Evolutionary conservation across 2,113 vertebrate species (phyloP).

Genomic region (Puma concolor): DNA sequence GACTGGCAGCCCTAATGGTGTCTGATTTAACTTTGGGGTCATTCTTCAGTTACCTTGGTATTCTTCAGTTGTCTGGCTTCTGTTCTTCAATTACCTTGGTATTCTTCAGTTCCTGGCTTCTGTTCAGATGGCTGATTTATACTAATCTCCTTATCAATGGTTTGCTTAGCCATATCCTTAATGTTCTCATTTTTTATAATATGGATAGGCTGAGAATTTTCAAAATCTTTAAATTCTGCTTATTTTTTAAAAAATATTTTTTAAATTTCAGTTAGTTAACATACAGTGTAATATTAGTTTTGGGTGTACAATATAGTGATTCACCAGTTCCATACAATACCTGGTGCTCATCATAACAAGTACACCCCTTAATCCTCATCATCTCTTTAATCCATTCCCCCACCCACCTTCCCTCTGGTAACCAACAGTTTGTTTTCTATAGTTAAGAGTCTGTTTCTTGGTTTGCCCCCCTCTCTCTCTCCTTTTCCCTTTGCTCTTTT

Average conservation of each 20-base stretch:
- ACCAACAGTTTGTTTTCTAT: neutral
- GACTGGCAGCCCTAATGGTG: neutral
- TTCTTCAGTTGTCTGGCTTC: neutral
- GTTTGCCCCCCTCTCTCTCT: neutral
- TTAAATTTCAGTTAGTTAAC: neutral
- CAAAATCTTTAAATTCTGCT: neutral
- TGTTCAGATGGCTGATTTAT: neutral
- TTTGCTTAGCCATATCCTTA: neutral
- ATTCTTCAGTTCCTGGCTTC: neutral
- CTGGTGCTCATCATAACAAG: neutral
- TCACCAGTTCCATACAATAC: neutral
- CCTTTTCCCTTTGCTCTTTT: neutral
- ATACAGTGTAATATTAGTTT: neutral
- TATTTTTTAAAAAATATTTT: neutral
- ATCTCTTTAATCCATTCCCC: neutral
- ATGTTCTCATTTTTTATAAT: neutral
- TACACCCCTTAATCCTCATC: neutral
- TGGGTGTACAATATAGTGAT: neutral
- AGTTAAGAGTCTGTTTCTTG: neutral
- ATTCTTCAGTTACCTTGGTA: neutral
- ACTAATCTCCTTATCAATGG: neutral
- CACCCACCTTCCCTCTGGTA: neutral
- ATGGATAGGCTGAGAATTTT: neutral
- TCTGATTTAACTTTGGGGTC: neutral
- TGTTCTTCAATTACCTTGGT: neutral